phyloP scores from a whole-genome alignment of 2,113 vertebrate species.

The Tenrec ecaudatus region DNA sequence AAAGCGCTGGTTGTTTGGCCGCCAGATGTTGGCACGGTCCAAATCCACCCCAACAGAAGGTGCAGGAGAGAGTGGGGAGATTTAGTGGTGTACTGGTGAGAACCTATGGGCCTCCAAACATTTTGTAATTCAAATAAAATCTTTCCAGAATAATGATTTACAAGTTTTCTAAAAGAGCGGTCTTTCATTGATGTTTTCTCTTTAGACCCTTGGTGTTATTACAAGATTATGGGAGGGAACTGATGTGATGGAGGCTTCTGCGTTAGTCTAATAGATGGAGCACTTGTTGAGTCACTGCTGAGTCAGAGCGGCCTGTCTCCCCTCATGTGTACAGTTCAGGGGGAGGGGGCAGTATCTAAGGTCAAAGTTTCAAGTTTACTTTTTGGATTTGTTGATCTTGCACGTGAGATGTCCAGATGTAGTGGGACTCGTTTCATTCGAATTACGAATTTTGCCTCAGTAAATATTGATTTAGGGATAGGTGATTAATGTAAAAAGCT shows the following conservation, averaged over 20 bases:
- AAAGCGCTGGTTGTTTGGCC: constrained; percentile 48
- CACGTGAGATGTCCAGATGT: constrained; percentile 34
- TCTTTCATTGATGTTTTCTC: background rate
- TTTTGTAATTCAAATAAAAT: constrained; percentile 9
- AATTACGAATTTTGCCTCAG: constrained; percentile 37
- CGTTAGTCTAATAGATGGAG: background rate
- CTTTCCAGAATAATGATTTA: constrained; percentile 47
- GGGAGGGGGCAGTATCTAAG: background rate
- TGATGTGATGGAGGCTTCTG: background rate
- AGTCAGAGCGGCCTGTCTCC: background rate
- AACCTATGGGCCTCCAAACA: background rate
- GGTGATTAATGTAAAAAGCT: background rate
- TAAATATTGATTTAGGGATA: constrained; percentile 64
- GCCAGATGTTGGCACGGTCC: constrained; percentile 40
- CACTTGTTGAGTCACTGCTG: background rate
- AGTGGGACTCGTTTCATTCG: constrained; percentile 50
- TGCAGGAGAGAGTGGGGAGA: background rate
- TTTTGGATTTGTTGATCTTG: constrained; percentile 22
- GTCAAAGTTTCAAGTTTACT: constrained; percentile 53
- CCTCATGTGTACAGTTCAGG: background rate
- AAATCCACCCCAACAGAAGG: background rate
- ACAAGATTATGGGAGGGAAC: constrained; percentile 17
- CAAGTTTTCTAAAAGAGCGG: background rate
- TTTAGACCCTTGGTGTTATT: constrained; percentile 16
- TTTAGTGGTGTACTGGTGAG: background rate